Conservation (phyloP, 1,140 invertebrate species). For the Solenopsis fugax region DNA sequence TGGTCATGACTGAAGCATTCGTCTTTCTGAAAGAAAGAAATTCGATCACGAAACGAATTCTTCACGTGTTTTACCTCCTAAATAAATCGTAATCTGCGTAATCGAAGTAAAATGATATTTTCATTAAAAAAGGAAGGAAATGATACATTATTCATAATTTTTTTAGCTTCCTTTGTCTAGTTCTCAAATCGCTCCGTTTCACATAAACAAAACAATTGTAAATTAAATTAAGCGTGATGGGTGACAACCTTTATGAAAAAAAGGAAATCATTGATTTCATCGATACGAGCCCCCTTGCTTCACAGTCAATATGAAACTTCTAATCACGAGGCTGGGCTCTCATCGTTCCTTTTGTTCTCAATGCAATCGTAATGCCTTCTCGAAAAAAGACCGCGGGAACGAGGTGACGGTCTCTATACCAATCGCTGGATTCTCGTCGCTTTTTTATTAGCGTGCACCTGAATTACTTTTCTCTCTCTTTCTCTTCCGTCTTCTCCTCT, state of each 20-base stretch:
- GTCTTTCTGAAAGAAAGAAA: background rate
- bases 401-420: conserved; percentile 47
- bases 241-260: background rate
- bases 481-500: conserved; percentile 40
- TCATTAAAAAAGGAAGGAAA: background rate
- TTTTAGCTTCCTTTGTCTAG: background rate
- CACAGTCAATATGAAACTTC: background rate
- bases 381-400: conserved; percentile 5
- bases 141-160: background rate
- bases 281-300: background rate
- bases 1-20: conserved; percentile 15
- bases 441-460: conserved; percentile 80
- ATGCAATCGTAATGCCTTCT: conserved; percentile 36
- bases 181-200: background rate
- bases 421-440: conserved; percentile 58
- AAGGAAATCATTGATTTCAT: background rate
- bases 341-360: conserved; percentile 27
- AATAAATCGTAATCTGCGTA: background rate
- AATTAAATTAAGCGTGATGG: background rate
- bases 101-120: background rate
- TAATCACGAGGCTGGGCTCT: conserved; percentile 15
- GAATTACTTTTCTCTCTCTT: conserved; percentile 75
- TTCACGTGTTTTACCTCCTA: background rate
- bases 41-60: background rate
- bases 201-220: background rate